Percentiles rank a stretch among this genome's conserved stretches.
phyloP scores from a whole-genome alignment of 2,113 vertebrate genomes.

The Cercopithecus mona region DNA sequence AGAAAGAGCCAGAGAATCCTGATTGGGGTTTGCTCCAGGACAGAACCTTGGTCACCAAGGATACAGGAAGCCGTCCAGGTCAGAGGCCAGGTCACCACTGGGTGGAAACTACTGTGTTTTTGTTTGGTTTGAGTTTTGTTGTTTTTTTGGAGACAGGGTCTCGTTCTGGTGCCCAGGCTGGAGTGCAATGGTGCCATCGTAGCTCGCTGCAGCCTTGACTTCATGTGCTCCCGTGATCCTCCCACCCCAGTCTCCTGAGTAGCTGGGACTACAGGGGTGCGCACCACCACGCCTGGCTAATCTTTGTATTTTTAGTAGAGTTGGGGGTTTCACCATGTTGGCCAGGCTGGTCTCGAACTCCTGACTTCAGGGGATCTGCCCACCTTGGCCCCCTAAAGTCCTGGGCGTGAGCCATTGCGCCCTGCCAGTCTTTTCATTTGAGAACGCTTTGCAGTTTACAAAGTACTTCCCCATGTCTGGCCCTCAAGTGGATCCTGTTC shows the following conservation, averaged over 20 bases:
- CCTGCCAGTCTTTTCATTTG: neutral
- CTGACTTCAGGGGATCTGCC: neutral
- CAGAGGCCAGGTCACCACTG: neutral
- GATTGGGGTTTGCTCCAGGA: neutral
- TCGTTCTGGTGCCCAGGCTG: neutral
- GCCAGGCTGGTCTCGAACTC: neutral
- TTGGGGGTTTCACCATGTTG: neutral
- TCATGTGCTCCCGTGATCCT: neutral
- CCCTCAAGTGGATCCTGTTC: neutral
- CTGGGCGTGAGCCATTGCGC: neutral
- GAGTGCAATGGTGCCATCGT: neutral
- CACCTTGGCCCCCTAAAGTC: neutral
- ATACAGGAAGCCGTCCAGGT: neutral
- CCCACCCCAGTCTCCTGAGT: neutral
- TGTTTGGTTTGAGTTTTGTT: too few relatives aligned
- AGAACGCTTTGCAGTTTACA: neutral
- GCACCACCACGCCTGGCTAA: neutral
- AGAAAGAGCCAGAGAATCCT: too few relatives aligned
- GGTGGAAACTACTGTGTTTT: neutral
- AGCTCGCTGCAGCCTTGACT: neutral
- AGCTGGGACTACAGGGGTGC: neutral
- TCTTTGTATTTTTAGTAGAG: too few relatives aligned
- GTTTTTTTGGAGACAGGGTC: neutral
- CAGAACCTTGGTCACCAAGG: neutral
- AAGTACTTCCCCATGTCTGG: neutral